These are phyloP conservation scores for Agrilus mali DNA, from an alignment of 2,888 invertebrate species.

Conservation along the genomic window DNA sequence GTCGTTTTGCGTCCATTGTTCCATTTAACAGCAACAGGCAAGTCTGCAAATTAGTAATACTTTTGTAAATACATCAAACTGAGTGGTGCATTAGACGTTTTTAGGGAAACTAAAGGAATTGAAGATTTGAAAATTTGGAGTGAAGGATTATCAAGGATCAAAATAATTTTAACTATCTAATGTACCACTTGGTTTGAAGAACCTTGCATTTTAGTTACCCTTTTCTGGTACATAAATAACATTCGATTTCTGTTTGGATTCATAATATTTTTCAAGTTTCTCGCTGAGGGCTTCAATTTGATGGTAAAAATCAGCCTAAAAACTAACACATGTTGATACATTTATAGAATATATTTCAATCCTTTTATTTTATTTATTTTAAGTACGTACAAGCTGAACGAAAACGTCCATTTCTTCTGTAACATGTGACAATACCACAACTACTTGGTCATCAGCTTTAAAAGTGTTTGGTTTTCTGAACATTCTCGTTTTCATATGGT, in stretches of 20 bases:
- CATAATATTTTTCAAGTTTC: slow-evolving; percentile 20
- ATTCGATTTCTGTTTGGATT: slow-evolving; percentile 10
- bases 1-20: slow-evolving; percentile 24
- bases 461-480: too few species aligned
- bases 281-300: slow-evolving; percentile 16
- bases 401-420: slow-evolving; percentile 54
- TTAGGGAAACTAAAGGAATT: too few species aligned
- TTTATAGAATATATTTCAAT: slow-evolving; percentile 1
- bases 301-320: slow-evolving; percentile 17
- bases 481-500: too few species aligned
- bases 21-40: slow-evolving; percentile 39
- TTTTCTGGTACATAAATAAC: slow-evolving; percentile 20
- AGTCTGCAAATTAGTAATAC: slow-evolving; percentile 32
- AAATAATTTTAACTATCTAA: too few species aligned
- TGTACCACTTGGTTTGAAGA: too few species aligned
- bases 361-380: slow-evolving; percentile 1
- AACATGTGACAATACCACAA: slow-evolving; percentile 37
- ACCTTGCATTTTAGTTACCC: slow-evolving; percentile 15
- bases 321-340: slow-evolving; percentile 4
- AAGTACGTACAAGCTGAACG: slow-evolving; percentile 41
- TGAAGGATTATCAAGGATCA: too few species aligned
- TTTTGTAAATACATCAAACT: too few species aligned
- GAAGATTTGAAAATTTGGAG: too few species aligned
- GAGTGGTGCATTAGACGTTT: too few species aligned
- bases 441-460: too few species aligned